Evolutionary conservation across 2,888 invertebrate genomes (phyloP).

Genomic region (Prenolepis imparis): DNA sequence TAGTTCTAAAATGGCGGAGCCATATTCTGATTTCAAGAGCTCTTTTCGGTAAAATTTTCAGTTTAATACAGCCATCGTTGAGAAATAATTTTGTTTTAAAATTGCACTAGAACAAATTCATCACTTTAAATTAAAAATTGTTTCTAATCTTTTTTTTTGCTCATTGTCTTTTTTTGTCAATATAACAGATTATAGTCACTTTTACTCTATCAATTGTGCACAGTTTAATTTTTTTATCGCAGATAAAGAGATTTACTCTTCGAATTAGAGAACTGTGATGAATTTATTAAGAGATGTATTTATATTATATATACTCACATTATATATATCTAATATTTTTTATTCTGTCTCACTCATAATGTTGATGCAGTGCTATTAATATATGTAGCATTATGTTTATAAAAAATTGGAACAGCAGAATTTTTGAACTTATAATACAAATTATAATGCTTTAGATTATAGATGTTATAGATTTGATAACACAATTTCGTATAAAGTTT

Average conservation of each 20-base stretch:
- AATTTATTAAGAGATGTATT: background rate
- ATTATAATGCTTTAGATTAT: conserved; percentile 4
- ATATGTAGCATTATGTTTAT: background rate
- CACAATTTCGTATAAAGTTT: background rate
- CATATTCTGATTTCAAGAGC: background rate
- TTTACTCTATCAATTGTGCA: background rate
- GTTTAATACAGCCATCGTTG: background rate
- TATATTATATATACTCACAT: too few relatives aligned
- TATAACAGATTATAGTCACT: background rate
- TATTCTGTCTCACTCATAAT: background rate
- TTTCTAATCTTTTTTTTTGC: background rate
- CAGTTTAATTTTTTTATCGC: background rate
- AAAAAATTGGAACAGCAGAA: background rate
- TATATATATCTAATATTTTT: background rate
- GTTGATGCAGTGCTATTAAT: background rate
- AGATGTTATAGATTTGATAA: background rate
- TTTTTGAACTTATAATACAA: background rate
- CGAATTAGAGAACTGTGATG: too few relatives aligned
- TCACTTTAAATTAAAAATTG: background rate
- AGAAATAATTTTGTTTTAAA: background rate
- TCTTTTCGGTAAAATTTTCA: background rate
- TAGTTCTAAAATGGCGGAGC: background rate
- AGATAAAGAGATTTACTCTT: background rate
- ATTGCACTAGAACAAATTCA: background rate
- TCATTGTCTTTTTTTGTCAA: background rate